Evolutionary conservation across 30 jellyfish, hydroid and myxozoan genomes (phyloP).

Genomic region (Hydractinia echinata): DNA sequence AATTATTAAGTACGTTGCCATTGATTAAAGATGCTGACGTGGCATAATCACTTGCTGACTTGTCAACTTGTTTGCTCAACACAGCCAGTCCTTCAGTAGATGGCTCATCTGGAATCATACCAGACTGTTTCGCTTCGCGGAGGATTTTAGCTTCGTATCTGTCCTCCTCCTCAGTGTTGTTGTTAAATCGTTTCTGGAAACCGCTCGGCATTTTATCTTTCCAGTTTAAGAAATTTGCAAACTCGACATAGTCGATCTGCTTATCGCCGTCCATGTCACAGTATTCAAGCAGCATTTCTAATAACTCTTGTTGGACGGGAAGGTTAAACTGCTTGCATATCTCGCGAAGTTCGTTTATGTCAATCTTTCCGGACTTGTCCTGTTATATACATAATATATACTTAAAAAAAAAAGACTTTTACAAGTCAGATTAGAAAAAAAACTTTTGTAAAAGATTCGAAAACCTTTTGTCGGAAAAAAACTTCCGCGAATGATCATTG

Average conservation of each 20-base stretch:
- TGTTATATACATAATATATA: neutral
- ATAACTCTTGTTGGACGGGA: conserved; percentile 56
- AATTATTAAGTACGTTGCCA: neutral
- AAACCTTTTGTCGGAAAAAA: too few relatives aligned
- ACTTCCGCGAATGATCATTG: too few relatives aligned
- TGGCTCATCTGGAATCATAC: neutral
- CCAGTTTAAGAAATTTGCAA: conserved; percentile 81
- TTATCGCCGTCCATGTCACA: conserved; percentile 73
- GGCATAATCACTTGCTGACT: conserved; percentile 54
- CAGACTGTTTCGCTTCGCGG: too few relatives aligned
- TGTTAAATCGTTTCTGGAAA: neutral
- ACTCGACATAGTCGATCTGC: conserved; percentile 61
- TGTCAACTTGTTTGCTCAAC: conserved; percentile 48
- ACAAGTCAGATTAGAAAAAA: neutral
- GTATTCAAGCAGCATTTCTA: conserved; percentile 51
- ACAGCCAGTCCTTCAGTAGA: neutral
- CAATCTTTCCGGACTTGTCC: conserved; percentile 85
- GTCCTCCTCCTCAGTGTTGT: neutral
- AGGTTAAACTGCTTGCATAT: conserved; percentile 61
- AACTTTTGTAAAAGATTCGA: neutral
- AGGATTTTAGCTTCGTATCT: neutral
- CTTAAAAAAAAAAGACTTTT: neutral
- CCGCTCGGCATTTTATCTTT: conserved; percentile 61
- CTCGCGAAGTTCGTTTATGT: conserved; percentile 52
- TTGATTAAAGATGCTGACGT: conserved; percentile 39